Evolutionary conservation across 2,888 invertebrate species (phyloP), one percentile per base, ranked within the genome.

Genomic region (Halictus ligatus): DNA sequence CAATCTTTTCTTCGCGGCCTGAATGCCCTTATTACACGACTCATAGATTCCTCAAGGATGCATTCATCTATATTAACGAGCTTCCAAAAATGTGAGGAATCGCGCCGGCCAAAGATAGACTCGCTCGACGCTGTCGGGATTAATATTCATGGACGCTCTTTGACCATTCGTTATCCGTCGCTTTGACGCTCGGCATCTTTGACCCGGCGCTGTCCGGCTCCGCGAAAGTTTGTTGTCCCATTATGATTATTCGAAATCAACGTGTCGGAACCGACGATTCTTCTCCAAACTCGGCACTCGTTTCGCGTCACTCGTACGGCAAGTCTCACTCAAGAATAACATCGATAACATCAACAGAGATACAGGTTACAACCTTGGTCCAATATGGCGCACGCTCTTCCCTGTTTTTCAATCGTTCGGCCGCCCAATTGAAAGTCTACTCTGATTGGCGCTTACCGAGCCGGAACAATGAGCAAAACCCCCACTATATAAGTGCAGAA

Each of bases 21-120:
- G 8, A 83, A 83, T 60, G 72, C 81, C 77, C 78, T 76, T 75
- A 81, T 85, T 85, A 76, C 81, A 64, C 54, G 83, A 85, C 73
- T 75, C 78, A 50, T 82, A 48, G 77, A 75, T 83, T 72, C 77
- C n/a, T 58, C 29, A 54, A 84, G 80, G 48, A 25, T 5, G 46
- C 7, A 60, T 69, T 79, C 64, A 73, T 75, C 74, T 43, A 43
- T 46, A 40, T 72, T 43, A 25, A 71, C 71, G n/a, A 40, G n/a
- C 0, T n/a, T 43, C 13, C 71, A 5, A 71, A 71, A 71, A 71
- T 12, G 7, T 6, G n/a, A 43, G 71, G 40, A n/a, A 21, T 43
- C 5, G 18, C 13, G 13, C n/a, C 21, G n/a, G n/a, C 13, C 1
- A n/a, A 71, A 40, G 69, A 40, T 21, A 67, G 18, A 8, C 35